Base-by-base conservation (phyloP, 2,888 invertebrate species). In the Priapulus caudatus region DNA sequence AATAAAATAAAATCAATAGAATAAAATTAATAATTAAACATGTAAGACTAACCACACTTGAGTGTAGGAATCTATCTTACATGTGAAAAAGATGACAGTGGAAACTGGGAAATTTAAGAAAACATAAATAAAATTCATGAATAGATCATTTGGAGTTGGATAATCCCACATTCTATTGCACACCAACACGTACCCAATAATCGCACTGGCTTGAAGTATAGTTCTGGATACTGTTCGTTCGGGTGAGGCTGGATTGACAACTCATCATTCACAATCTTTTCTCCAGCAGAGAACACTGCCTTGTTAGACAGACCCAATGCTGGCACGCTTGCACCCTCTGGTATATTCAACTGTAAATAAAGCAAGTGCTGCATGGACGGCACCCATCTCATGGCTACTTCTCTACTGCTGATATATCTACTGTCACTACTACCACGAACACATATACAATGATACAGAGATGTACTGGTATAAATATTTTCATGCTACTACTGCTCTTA, bases 241-340 rank as follows among this genome's bases (percentile, higher is more conserved):
- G 69, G 60, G 24, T 64, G 61, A 22, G 62, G 58, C 23, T 63
- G 64, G n/a, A n/a, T n/a, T n/a, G n/a, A n/a, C n/a, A n/a, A n/a
- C n/a, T n/a, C n/a, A n/a, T n/a, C n/a, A n/a, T n/a, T n/a, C n/a
- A n/a, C n/a, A n/a, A n/a, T n/a, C n/a, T n/a, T 33, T 33, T 33
- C n/a, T n/a, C 47, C 44, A 4, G 20, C 21, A 16, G 56, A 73
- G 64, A 81, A 88, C 22, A 91, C 82, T 0, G 92, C 90, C 72
- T 92, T 93, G 73, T 98, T 98, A 2, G 95, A 97, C 19, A 98
- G 74, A 1, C 95, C 95, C 10, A 98, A 75, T 0, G 93, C 88
- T 5, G 95, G 93, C 0, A 95, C 87, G 1, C 86, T 81, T 0
- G 97, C 95, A 15, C 89, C 89, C 51, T 72, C 71, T 23, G 72